Evolutionary conservation across 2,113 vertebrate genomes (phyloP), one percentile per base, ranked within the genome.

Genomic region (Mustela lutreola): DNA sequence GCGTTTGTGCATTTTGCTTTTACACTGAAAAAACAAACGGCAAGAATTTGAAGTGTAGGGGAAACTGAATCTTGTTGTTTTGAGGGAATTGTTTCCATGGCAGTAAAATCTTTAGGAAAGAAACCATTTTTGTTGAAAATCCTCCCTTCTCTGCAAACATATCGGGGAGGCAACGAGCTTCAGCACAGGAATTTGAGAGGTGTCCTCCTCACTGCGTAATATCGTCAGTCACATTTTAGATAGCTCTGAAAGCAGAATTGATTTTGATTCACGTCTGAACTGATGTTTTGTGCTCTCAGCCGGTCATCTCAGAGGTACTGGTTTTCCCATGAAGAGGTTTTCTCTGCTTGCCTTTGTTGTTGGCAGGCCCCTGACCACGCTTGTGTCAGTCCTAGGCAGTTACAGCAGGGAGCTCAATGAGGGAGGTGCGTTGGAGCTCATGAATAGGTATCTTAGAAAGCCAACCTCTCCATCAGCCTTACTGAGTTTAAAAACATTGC

Each of bases 41-140:
- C 87, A 83, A 76, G 60, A 71, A 80, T 81, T 75, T 84, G 70
- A 92, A 87, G 70, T 81, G 36, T 28, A 7, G 67, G 92, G n/a
- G 28, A 71, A 67, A 26, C 42, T 4, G 31, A 91, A 18, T 81
- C 33, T 15, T 95, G 24, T 53, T 83, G 70, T 80, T 84, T 92
- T 90, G 71, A 90, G 90, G 56, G 73, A 93, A 48, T 76, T 85
- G 50, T 96, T 92, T 45, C 76, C 39, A 11, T 91, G 65, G 42
- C 39, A 78, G n/a, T 93, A 60, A 88, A 95, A 73, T 73, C 80
- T 60, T 84, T 86, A 73, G 22, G 50, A 89, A 88, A 95, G 80
- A 94, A 92, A 78, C 24, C 33, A 78, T 33, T 92, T 95, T 86
- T 94, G 60, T 90, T 83, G 73, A 82, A 96, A 95, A 45, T 58